Conservation (phyloP, 2,888 invertebrate species). For the Empis livida region DNA sequence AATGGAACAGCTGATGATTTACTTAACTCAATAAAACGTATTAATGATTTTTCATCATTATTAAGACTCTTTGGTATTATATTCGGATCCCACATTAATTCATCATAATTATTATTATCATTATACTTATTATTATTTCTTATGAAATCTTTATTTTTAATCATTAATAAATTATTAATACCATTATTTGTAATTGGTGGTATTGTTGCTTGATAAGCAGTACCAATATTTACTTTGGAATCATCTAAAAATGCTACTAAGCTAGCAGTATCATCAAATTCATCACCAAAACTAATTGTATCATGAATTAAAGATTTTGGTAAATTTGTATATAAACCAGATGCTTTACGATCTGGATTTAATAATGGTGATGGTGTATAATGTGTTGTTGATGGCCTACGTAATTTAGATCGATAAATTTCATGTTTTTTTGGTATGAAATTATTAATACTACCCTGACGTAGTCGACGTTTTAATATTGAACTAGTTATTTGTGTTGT, state of each 20-base stretch:
- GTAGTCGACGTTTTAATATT: conserved; percentile 29
- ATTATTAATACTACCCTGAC: conserved; percentile 18
- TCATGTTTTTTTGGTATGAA: conserved; percentile 14
- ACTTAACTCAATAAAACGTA: conserved; percentile 88
- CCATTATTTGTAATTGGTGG: conserved; percentile 37
- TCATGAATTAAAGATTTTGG: conserved; percentile 27
- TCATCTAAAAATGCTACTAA: conserved; percentile 36
- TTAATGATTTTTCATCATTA: conserved; percentile 46
- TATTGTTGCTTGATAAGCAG: conserved; percentile 73
- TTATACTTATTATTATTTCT: too few species aligned
- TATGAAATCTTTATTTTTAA: too few species aligned
- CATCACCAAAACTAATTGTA: conserved; percentile 29
- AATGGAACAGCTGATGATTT: conserved; percentile 91
- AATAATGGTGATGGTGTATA: conserved; percentile 93
- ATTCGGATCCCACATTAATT: conserved; percentile 78
- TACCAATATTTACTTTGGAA: conserved; percentile 73
- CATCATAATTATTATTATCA: conserved; percentile 36
- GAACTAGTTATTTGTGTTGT: conserved; percentile 25
- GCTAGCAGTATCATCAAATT: conserved; percentile 30
- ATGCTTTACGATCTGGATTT: conserved; percentile 78
- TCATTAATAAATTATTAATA: not conserved
- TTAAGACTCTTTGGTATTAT: conserved; percentile 31
- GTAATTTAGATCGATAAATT: conserved; percentile 30
- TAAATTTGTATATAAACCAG: conserved; percentile 53
- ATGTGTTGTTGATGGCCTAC: conserved; percentile 36